A percentile compares a stretch with the other conserved stretches of the same genome.
These are phyloP conservation scores for Apotomis turbidana DNA, from an alignment of 2,888 invertebrate species.

Conservation along the genomic window DNA sequence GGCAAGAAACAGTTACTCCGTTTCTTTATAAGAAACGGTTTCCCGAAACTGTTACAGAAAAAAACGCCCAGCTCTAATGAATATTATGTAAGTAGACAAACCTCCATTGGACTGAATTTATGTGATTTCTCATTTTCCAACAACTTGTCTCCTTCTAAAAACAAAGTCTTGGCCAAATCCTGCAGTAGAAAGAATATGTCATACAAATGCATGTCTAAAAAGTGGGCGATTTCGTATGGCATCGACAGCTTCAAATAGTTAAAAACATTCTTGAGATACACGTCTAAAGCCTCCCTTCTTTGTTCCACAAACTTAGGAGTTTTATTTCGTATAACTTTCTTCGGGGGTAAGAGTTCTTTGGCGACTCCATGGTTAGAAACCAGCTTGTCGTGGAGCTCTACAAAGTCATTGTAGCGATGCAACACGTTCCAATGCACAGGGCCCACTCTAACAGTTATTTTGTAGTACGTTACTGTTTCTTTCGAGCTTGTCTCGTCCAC, in stretches of 20 bases:
- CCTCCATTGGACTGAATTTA: conserved; percentile 91
- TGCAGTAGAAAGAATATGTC: conserved; percentile 94
- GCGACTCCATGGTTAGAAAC: conserved; percentile 91
- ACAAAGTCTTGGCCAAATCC: conserved; percentile 91
- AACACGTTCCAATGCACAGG: conserved; percentile 91
- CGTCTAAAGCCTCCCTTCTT: conserved; percentile 90
- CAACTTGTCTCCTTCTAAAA: conserved; percentile 88
- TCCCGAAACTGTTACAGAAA: too few relatives aligned
- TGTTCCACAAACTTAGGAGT: conserved; percentile 94
- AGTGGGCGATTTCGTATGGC: conserved; percentile 92
- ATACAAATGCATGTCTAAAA: conserved; percentile 94
- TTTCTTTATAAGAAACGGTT: too few relatives aligned
- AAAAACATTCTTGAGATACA: conserved; percentile 91
- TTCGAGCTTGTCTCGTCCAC: conserved; percentile 87
- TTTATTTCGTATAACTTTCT: conserved; percentile 96
- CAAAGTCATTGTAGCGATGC: conserved; percentile 95
- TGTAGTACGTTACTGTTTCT: conserved; percentile 88
- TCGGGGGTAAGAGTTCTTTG: conserved; percentile 94
- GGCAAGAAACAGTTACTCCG: too few relatives aligned
- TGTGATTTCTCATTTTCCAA: conserved; percentile 86
- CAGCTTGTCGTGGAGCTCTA: conserved; percentile 93
- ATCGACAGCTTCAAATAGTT: conserved; percentile 90
- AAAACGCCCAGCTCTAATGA: too few relatives aligned
- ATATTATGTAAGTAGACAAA: conserved; percentile 57
- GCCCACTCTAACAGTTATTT: conserved; percentile 88